Evolutionary conservation across 2,888 invertebrate species (phyloP).

Genomic region (Pseudoips prasinana): DNA sequence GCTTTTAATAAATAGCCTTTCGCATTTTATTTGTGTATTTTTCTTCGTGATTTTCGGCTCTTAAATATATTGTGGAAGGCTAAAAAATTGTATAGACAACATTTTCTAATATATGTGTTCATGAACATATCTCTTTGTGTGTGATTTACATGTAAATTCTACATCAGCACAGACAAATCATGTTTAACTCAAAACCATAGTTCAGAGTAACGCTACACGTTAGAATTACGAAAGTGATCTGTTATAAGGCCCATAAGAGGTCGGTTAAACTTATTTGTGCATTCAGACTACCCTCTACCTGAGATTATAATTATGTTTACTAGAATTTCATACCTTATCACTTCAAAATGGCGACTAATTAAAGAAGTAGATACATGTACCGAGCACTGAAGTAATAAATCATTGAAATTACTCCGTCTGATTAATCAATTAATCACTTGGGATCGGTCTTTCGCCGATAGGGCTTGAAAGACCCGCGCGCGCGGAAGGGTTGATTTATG

Average conservation of each 20-base stretch:
- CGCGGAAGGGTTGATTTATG: constrained; percentile 71
- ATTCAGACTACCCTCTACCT: no score
- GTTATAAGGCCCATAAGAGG: no score
- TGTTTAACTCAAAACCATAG: no score
- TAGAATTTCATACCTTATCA: constrained; percentile 23
- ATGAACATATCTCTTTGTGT: no score
- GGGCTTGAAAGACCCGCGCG: constrained; percentile 49
- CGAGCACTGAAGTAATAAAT: constrained; percentile 45
- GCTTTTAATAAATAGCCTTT: constrained; percentile 11
- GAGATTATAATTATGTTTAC: no score
- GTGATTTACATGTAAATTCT: no score
- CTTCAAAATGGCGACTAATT: constrained; percentile 29
- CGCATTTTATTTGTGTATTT: constrained; percentile 21
- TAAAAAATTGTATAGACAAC: no score
- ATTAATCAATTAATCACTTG: constrained; percentile 77
- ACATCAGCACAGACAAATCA: no score
- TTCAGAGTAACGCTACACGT: no score
- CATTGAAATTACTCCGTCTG: constrained; percentile 71
- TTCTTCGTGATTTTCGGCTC: constrained; percentile 23
- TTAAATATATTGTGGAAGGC: constrained; percentile 18
- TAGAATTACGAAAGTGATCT: no score
- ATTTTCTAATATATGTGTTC: no score
- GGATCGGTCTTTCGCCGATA: constrained; percentile 61
- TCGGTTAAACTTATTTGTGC: no score
- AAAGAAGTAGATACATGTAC: constrained; percentile 24